These are phyloP conservation scores for Macrophya annulata DNA, from an alignment of 2,888 invertebrate species.

Conservation along the genomic window DNA sequence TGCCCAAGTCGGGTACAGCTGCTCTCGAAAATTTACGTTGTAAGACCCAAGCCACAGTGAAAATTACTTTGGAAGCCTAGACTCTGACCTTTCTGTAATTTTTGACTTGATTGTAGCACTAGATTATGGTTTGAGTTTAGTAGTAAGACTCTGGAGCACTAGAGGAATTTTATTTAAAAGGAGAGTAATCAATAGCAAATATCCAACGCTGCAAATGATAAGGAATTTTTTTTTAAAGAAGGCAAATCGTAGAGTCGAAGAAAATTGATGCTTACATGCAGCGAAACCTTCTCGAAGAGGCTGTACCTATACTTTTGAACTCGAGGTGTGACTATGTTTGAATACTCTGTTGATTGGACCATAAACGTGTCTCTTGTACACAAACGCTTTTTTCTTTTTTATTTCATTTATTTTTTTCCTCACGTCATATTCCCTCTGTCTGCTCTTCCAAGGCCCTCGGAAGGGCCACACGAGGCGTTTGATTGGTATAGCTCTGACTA, in stretches of 20 bases:
- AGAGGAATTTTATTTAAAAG: slow-evolving; percentile 35
- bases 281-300: slow-evolving; percentile 63
- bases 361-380: slow-evolving; percentile 77
- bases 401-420: slow-evolving; percentile 59
- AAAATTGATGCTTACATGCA: slow-evolving; percentile 43
- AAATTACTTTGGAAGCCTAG: background rate
- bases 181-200: slow-evolving; percentile 55
- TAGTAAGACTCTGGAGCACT: background rate
- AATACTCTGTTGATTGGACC: slow-evolving; percentile 79
- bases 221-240: background rate
- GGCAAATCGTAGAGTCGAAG: background rate
- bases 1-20: slow-evolving; percentile 66
- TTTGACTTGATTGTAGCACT: background rate
- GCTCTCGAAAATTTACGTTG: slow-evolving; percentile 63
- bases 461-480: slow-evolving; percentile 75
- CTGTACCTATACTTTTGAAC: slow-evolving; percentile 63
- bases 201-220: background rate
- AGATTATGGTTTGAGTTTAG: slow-evolving; percentile 4
- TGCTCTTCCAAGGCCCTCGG: slow-evolving; percentile 59
- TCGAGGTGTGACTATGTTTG: slow-evolving; percentile 77
- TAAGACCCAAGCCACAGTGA: slow-evolving; percentile 57
- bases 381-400: slow-evolving; percentile 70
- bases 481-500: slow-evolving; percentile 63
- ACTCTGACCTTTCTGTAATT: background rate
- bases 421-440: slow-evolving; percentile 66